A percentile compares a stretch with the other conserved stretches of the same genome.
Conservation (phyloP, 2,113 vertebrate genomes). For the Oreocharis arfaki region DNA sequence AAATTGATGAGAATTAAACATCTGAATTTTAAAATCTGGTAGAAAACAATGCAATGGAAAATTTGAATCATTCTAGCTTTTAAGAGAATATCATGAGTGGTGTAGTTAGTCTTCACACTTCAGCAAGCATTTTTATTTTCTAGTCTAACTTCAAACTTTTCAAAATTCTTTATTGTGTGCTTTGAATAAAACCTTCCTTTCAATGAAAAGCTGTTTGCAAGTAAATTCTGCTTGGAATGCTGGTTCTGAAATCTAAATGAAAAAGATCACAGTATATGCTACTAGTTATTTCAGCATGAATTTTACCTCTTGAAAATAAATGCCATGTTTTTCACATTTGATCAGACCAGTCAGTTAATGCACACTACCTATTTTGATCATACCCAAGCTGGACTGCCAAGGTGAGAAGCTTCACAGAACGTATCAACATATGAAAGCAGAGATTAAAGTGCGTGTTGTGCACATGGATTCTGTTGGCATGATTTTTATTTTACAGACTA, state of each 20-base stretch:
- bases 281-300: background rate
- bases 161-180: background rate
- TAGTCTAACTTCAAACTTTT: background rate
- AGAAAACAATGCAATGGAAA: background rate
- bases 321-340: background rate
- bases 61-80: background rate
- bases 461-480: background rate
- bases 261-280: background rate
- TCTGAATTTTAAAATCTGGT: background rate
- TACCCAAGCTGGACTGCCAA: background rate
- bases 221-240: background rate
- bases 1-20: slow-evolving; percentile 17
- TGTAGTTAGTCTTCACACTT: background rate
- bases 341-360: slow-evolving; percentile 4
- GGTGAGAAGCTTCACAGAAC: background rate
- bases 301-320: background rate
- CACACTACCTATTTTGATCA: background rate
- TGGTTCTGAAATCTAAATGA: background rate
- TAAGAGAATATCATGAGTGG: background rate
- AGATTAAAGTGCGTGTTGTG: background rate
- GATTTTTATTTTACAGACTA: background rate
- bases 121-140: background rate
- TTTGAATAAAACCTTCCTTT: background rate
- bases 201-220: background rate
- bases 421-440: slow-evolving; percentile 14